Conservation (phyloP, 2,113 vertebrate genomes). For the Propithecus coquereli region DNA sequence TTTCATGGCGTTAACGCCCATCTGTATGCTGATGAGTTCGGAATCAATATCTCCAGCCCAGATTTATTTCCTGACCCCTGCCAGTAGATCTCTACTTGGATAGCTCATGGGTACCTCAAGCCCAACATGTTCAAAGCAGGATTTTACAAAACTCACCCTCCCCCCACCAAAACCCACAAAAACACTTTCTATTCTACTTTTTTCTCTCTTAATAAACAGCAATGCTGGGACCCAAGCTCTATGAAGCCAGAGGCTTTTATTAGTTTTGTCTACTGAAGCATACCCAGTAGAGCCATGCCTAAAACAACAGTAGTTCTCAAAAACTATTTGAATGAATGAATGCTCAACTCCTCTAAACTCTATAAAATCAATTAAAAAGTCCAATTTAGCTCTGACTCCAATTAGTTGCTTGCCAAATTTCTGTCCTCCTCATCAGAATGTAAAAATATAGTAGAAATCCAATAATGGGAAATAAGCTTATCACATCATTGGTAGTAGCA, state of each 20-base stretch:
- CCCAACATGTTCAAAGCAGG: background rate
- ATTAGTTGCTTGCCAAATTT: background rate
- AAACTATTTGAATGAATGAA: background rate
- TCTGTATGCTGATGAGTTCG: background rate
- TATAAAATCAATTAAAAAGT: background rate
- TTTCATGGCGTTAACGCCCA: background rate
- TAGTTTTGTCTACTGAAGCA: background rate
- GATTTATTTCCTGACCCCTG: background rate
- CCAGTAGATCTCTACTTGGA: background rate
- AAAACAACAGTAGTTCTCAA: background rate
- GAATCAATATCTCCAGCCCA: background rate
- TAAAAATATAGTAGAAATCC: background rate
- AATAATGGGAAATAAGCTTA: background rate
- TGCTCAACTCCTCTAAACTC: background rate
- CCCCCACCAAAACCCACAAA: background rate
- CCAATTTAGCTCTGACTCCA: background rate
- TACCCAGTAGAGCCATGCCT: background rate
- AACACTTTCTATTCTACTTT: background rate
- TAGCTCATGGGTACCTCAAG: background rate
- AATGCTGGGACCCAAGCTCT: background rate
- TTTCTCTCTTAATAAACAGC: background rate
- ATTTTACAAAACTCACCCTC: background rate
- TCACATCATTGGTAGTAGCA: background rate
- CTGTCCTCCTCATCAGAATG: background rate
- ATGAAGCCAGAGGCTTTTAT: background rate